Evolutionary conservation across 2,113 vertebrate species (phyloP).

Genomic region (Marmota monax): DNA sequence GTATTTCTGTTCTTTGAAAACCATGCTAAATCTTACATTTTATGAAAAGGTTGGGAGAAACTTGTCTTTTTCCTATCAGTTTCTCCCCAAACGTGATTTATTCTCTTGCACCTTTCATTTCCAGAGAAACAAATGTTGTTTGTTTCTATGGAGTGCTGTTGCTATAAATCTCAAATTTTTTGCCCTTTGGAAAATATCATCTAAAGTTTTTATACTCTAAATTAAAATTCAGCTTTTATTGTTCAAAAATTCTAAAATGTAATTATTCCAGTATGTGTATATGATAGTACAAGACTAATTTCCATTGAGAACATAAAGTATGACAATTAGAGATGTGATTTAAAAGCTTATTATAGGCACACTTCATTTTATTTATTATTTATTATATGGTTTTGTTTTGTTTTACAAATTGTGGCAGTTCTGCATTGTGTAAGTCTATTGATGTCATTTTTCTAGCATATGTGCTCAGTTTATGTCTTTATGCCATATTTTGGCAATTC

Average conservation of each 20-base stretch:
- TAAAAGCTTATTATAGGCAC: neutral
- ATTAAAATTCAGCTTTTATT: constrained; percentile 65
- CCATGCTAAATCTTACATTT: constrained; percentile 49
- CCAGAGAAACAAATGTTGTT: constrained; percentile 61
- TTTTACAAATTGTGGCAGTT: neutral
- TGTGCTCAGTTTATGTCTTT: neutral
- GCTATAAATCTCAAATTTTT: constrained; percentile 52
- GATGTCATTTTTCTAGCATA: neutral
- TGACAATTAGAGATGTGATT: constrained; percentile 27
- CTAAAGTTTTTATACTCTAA: constrained; percentile 63
- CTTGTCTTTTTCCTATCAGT: constrained; percentile 17
- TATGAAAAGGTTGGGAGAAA: constrained; percentile 39
- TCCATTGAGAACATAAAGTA: constrained; percentile 58
- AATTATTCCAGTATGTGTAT: constrained; percentile 40
- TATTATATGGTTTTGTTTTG: neutral
- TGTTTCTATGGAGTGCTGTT: constrained; percentile 20
- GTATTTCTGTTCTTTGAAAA: constrained; percentile 57
- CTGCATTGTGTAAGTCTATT: neutral
- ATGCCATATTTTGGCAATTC: neutral
- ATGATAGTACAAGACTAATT: constrained; percentile 59
- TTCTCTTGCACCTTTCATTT: constrained; percentile 60
- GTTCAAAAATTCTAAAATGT: constrained; percentile 66
- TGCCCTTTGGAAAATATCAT: constrained; percentile 59
- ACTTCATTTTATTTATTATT: neutral
- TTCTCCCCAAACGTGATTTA: constrained; percentile 60